These are phyloP conservation scores for Glossophaga mutica DNA, from an alignment of 2,797 vertebrate species.

Conservation along the genomic window DNA sequence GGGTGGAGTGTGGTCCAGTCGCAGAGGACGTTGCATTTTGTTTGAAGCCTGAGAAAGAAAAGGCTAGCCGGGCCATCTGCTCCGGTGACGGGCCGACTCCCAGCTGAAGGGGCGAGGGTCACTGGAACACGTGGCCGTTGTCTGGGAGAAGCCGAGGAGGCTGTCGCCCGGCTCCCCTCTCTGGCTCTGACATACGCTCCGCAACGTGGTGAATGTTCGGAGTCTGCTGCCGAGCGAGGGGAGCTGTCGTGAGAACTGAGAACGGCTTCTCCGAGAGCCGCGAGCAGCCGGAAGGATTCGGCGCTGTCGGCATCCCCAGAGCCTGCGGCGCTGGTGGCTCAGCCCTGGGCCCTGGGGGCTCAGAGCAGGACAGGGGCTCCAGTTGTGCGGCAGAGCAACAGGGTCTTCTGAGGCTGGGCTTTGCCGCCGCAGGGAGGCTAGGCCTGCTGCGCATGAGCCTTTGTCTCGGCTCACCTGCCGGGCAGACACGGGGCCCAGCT, in stretches of 20 bases:
- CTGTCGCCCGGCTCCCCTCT: conserved; percentile 39
- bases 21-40: not conserved
- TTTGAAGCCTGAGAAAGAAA: conserved; percentile 60
- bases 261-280: not conserved
- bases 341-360: not conserved
- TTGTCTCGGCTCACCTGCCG: not conserved
- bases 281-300: not conserved
- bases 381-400: not conserved
- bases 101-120: conserved; percentile 27
- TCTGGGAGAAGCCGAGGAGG: not conserved
- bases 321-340: not conserved
- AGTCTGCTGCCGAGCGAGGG: conserved; percentile 3
- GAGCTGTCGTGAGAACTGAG: not conserved
- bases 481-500: not conserved
- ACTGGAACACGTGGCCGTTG: conserved; percentile 7
- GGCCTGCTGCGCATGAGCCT: rapidly evolving
- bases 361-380: not conserved
- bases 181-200: conserved; percentile 52
- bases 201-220: not conserved
- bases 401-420: not conserved
- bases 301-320: too few relatives aligned
- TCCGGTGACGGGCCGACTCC: conserved; percentile 50
- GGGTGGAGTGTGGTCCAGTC: conserved; percentile 22
- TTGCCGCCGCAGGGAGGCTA: not conserved
- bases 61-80: conserved; percentile 67